A percentile compares a stretch with the other conserved stretches of the same genome.
These are phyloP conservation scores for Spheniscus mendiculus DNA, from an alignment of 2,113 vertebrate genomes.

Conservation along the genomic window DNA sequence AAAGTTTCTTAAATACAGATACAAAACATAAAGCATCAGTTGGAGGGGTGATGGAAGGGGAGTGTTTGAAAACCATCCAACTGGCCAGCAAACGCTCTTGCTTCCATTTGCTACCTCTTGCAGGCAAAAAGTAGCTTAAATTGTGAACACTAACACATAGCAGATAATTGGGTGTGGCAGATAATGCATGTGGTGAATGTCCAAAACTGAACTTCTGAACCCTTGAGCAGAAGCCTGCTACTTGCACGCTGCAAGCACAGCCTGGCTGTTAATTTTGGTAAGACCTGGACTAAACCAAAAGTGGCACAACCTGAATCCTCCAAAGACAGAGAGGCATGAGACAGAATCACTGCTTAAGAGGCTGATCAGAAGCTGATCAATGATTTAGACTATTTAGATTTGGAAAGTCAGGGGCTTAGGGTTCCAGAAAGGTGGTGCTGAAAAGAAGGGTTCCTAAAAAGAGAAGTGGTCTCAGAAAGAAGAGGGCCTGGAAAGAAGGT, in stretches of 20 bases:
- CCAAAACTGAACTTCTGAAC: not conserved
- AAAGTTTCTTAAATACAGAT: constrained; percentile 15
- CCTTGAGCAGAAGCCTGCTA: not conserved
- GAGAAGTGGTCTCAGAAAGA: not conserved
- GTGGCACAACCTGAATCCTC: not conserved
- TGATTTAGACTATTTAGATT: not conserved
- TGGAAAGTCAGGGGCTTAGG: not conserved
- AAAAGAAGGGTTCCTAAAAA: not conserved
- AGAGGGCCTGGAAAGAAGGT: not conserved
- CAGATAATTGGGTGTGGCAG: not conserved
- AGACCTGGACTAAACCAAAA: not conserved
- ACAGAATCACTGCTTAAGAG: not conserved
- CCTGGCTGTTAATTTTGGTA: not conserved
- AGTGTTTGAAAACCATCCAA: not conserved
- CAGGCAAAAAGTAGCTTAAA: not conserved
- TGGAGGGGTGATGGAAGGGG: not conserved
- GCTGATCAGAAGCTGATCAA: not conserved
- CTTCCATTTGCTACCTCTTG: not conserved
- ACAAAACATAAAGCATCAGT: not conserved
- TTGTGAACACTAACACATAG: not conserved
- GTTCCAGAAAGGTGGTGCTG: not conserved
- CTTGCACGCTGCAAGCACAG: not conserved
- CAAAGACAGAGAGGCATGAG: not conserved
- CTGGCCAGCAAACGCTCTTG: not conserved
- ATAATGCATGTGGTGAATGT: not conserved